Percentiles rank a stretch among this genome's conserved stretches.
These are phyloP conservation scores for Sitta carolinensis DNA, from an alignment of 2,797 vertebrate genomes.

Conservation along the genomic window DNA sequence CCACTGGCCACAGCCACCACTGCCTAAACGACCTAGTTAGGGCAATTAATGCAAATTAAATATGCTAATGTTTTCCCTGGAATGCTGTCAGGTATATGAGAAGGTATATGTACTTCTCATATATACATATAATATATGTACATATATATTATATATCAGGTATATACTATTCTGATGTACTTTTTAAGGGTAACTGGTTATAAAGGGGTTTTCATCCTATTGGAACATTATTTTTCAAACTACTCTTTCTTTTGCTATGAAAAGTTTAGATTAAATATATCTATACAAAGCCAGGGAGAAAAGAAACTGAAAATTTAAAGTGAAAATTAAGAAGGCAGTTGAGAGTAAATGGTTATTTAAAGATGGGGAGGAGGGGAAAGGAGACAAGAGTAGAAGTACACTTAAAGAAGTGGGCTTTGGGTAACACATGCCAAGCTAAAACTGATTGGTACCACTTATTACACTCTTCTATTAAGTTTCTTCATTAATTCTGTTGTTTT, in stretches of 20 bases:
- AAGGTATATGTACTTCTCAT: no score
- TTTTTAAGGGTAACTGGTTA: not conserved
- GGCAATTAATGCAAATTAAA: not conserved
- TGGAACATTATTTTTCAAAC: not conserved
- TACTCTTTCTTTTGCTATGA: not conserved
- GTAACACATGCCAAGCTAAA: not conserved
- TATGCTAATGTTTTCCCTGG: not conserved
- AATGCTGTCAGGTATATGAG: not conserved
- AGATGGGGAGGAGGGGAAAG: accelerated
- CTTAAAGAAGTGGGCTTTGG: not conserved
- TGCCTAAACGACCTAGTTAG: not conserved
- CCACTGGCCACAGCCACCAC: not conserved
- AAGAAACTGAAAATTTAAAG: not conserved
- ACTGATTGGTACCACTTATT: not conserved
- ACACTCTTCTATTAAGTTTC: not conserved
- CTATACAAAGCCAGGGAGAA: not conserved
- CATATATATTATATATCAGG: no score
- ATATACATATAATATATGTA: no score
- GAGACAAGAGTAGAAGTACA: not conserved
- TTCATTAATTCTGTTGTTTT: not conserved
- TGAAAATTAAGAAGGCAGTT: not conserved
- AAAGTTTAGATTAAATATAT: not conserved
- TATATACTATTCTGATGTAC: not conserved
- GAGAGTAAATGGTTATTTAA: not conserved
- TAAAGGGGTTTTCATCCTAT: not conserved